Conservation (phyloP, 2,113 vertebrate genomes). For the Oryzias woworae region DNA sequence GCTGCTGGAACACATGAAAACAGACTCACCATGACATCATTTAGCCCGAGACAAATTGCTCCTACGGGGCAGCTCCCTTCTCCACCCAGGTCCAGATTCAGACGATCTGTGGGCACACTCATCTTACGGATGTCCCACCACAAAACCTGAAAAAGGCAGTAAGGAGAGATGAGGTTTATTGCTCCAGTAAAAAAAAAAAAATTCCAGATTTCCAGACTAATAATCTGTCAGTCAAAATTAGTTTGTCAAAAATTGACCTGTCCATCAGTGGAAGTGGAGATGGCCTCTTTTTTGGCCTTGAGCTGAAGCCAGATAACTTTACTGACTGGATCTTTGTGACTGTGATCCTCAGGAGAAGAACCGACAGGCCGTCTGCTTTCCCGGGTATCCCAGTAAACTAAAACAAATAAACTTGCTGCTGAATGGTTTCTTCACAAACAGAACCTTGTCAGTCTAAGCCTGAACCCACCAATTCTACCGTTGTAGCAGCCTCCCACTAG, state of each 20-base stretch:
- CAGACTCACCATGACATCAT: conserved; percentile 84
- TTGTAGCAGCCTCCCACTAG: conserved; percentile 92
- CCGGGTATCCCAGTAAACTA: conserved; percentile 93
- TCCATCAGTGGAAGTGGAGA: conserved; percentile 83
- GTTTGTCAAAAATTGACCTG: conserved; percentile 44
- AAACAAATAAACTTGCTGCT: conserved; percentile 26
- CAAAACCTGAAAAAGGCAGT: conserved; percentile 78
- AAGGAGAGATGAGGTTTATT: conserved; percentile 45
- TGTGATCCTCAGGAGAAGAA: conserved; percentile 83
- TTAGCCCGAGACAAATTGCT: conserved; percentile 86
- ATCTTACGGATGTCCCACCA: conserved; percentile 96
- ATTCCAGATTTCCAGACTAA: no score
- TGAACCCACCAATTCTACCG: conserved; percentile 87
- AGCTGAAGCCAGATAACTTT: conserved; percentile 91
- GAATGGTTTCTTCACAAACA: background rate
- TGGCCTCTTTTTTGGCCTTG: conserved; percentile 89
- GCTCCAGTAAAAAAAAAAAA: background rate
- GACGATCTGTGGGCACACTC: conserved; percentile 83
- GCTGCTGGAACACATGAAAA: background rate
- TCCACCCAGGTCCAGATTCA: conserved; percentile 84
- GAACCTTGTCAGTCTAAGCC: background rate
- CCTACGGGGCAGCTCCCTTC: conserved; percentile 83
- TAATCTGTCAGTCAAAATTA: background rate
- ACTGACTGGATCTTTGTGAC: conserved; percentile 92
- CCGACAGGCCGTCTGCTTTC: conserved; percentile 87